Base-by-base conservation (phyloP, 2,113 vertebrate species). In the Takifugu flavidus region DNA sequence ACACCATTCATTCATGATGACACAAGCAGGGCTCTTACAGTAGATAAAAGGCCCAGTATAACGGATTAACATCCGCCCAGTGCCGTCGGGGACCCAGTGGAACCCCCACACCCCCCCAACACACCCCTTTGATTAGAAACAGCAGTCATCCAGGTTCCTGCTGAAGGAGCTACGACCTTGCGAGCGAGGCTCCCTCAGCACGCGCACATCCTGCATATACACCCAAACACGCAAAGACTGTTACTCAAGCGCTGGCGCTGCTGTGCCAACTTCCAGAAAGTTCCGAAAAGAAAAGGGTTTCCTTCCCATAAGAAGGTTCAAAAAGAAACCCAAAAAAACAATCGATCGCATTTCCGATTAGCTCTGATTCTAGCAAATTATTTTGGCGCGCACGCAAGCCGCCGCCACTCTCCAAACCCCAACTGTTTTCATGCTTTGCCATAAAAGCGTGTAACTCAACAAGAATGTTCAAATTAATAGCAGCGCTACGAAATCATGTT, bases 281-380 rank as follows among this genome's bases (percentile, higher is more conserved):
- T 39, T 39, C 7, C 34, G 6, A 4, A 39, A 39, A 11, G 34
- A 39, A 39, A 10, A 15, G 45, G 2, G 14, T 12, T 3, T n/a
- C 15, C 0, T 47, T 47, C n/a, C 45, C 13, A 2, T 8, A 43
- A 43, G 12, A 46, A 46, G 10, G 11, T 13, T 45, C 11, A 15
- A n/a, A 47, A 47, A 47, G 0, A n/a, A 14, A 47, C 2, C 14
- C 10, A 47, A 47, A 47, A n/a, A 46, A 46, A n/a, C 4, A 15
- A n/a, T 47, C 25, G 12, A 42, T 12, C 26, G 58, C 27, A 62
- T 60, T 72, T 66, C 53, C 56, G 25, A 45, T 71, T 74, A 64
- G 39, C 55, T 77, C 49, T 42, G 44, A 75, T 82, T 82, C 74
- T 51, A 79, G 72, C 71, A 78, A 83, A 82, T 79, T 53, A 69